A percentile compares a stretch with the other conserved stretches of the same genome.
Evolutionary conservation across 2,113 vertebrate species (phyloP).

Genomic region (Cyphomyrus plagiostoma): DNA sequence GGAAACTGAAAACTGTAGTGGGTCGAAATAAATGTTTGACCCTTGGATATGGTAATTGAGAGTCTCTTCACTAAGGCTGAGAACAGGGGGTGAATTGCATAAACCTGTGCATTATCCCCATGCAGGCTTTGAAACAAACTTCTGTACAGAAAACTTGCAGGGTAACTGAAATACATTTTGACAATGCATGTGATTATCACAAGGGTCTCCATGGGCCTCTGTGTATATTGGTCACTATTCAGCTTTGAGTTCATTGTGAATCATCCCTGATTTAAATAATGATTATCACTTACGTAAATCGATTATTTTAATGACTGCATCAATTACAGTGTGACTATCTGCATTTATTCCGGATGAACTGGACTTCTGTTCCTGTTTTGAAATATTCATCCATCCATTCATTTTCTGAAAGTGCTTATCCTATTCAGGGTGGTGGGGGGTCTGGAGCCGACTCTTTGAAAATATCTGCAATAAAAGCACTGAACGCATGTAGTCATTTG

Average conservation of each 20-base stretch:
- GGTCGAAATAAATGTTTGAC: neutral
- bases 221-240: neutral
- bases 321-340: neutral
- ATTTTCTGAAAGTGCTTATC: too few species aligned
- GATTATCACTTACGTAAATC: neutral
- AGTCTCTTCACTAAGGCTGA: neutral
- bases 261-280: neutral
- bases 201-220: neutral
- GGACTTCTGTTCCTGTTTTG: neutral
- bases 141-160: neutral
- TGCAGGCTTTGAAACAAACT: neutral
- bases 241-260: neutral
- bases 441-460: neutral
- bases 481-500: neutral
- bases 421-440: too few species aligned
- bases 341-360: neutral
- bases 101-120: neutral
- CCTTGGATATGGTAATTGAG: slow-evolving; percentile 4
- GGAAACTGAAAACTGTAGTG: neutral
- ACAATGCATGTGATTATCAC: neutral
- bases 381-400: neutral
- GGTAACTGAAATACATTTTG: neutral
- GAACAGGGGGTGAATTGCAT: neutral
- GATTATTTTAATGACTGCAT: neutral
- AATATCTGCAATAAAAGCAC: neutral